Percentiles rank a stretch among this genome's conserved stretches.
phyloP scores from a whole-genome alignment of 2,888 invertebrate species.

The Drosophila austrosaltans region DNA sequence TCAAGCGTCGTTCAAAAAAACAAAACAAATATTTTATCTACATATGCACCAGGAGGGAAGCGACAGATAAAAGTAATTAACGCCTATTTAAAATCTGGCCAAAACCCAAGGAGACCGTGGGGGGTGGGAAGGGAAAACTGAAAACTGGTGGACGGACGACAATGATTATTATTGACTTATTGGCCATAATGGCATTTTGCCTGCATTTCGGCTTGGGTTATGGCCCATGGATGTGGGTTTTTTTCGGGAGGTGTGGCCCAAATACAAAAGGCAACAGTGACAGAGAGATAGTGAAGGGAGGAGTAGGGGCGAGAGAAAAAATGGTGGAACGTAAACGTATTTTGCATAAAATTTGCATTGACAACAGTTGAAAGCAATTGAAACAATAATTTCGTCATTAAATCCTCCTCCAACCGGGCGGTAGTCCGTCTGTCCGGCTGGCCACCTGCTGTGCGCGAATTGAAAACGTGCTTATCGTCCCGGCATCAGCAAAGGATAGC shows the following conservation, averaged over 20 bases:
- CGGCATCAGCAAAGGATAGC: slow-evolving; percentile 64
- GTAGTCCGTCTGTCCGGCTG: neutral
- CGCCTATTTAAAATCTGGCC: slow-evolving; percentile 68
- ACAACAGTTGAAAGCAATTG: slow-evolving; percentile 80
- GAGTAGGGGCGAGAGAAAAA: slow-evolving; percentile 45
- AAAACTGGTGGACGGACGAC: slow-evolving; percentile 15
- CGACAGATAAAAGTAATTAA: slow-evolving; percentile 77
- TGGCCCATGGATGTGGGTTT: neutral
- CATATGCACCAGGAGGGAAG: neutral
- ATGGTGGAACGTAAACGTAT: slow-evolving; percentile 43
- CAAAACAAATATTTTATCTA: neutral
- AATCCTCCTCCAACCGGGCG: slow-evolving; percentile 47
- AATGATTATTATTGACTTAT: slow-evolving; percentile 80
- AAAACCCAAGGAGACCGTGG: slow-evolving; percentile 1
- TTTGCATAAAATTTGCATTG: slow-evolving; percentile 79
- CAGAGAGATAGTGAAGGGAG: neutral
- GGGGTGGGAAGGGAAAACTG: neutral
- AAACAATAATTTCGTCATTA: slow-evolving; percentile 81
- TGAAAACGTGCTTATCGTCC: slow-evolving; percentile 78
- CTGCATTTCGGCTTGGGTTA: slow-evolving; percentile 36
- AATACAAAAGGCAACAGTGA: slow-evolving; percentile 41
- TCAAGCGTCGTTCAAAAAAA: slow-evolving; percentile 20
- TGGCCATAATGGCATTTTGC: slow-evolving; percentile 72
- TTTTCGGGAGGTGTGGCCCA: neutral
- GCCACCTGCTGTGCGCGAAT: slow-evolving; percentile 55